phyloP scores from a whole-genome alignment of 1,140 invertebrate species.

The Drosophila baimaii region DNA sequence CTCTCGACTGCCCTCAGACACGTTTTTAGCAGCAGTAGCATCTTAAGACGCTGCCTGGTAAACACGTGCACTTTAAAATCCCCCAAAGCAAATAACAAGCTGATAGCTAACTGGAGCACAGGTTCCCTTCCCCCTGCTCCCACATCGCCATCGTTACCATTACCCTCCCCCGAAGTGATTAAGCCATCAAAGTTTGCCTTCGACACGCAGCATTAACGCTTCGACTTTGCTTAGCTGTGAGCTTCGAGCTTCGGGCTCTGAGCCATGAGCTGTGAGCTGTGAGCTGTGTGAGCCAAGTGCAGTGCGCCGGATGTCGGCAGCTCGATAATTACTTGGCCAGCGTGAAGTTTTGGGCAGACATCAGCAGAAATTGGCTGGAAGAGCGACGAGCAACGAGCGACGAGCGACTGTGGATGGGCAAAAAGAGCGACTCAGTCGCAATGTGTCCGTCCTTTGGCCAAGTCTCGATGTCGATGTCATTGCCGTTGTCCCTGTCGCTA shows the following conservation, averaged over 20 bases:
- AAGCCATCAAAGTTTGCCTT: constrained; percentile 80
- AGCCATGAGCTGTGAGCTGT: constrained; percentile 16
- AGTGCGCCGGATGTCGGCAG: constrained; percentile 37
- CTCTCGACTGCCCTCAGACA: constrained; percentile 41
- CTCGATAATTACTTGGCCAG: constrained; percentile 79
- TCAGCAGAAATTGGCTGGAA: constrained; percentile 75
- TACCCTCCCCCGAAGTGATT: constrained; percentile 65
- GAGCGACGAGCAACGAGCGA: constrained; percentile 5
- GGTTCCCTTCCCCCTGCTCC: constrained; percentile 31
- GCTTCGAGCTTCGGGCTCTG: constrained; percentile 18
- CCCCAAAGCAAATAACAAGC: constrained; percentile 53
- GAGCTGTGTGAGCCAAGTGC: constrained; percentile 34
- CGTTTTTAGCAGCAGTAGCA: constrained; percentile 36
- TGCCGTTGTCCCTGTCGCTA: constrained; percentile 30
- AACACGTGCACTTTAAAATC: constrained; percentile 64
- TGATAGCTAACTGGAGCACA: constrained; percentile 64
- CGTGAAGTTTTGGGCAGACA: constrained; percentile 62
- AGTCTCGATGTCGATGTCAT: constrained; percentile 36
- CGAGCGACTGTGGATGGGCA: constrained; percentile 25
- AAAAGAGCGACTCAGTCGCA: constrained; percentile 58
- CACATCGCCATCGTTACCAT: constrained; percentile 1
- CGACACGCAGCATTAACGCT: constrained; percentile 82
- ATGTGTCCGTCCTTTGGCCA: constrained; percentile 48
- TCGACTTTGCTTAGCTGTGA: constrained; percentile 64
- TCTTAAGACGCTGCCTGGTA: constrained; percentile 35